Conservation (phyloP, 2,888 invertebrate species). For the Sinopyrophorus schimmeli region DNA sequence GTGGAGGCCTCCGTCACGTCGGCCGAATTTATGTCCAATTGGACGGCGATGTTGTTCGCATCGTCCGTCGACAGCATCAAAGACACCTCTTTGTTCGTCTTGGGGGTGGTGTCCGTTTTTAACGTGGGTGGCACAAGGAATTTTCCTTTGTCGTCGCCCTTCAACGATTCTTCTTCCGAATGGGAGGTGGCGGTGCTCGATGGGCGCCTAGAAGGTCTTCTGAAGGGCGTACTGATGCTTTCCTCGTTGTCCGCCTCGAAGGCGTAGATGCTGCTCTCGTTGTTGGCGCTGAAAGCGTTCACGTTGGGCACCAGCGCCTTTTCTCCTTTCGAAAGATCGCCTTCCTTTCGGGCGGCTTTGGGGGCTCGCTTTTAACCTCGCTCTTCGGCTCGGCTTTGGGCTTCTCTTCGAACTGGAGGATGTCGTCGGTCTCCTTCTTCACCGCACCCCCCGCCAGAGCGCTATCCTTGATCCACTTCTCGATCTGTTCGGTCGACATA, state of each 20-base stretch:
- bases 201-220: conserved; percentile 57
- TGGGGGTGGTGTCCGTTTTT: conserved; percentile 35
- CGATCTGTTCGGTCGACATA: conserved; percentile 71
- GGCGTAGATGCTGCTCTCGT: conserved; percentile 72
- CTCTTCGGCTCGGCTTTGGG: conserved; percentile 7
- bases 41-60: conserved; percentile 57
- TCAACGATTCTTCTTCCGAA: conserved; percentile 52
- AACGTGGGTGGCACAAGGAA: conserved; percentile 45
- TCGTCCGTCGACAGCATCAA: conserved; percentile 54
- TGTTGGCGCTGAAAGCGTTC: conserved; percentile 68
- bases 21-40: conserved; percentile 59
- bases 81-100: conserved; percentile 44
- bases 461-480: conserved; percentile 63
- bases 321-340: conserved; percentile 63
- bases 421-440: conserved; percentile 48
- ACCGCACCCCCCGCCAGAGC: conserved; percentile 50
- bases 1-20: conserved; percentile 54
- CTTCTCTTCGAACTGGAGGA: conserved; percentile 15
- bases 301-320: conserved; percentile 54
- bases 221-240: conserved; percentile 62
- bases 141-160: conserved; percentile 39
- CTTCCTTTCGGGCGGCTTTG: conserved; percentile 53
- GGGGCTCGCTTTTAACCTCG: conserved; percentile 1
- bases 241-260: conserved; percentile 70
- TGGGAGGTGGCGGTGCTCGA: conserved; percentile 55